A percentile compares a stretch with the other conserved stretches of the same genome.
These are phyloP conservation scores for Drosophila orena DNA, from an alignment of 1,140 invertebrate genomes.

Conservation along the genomic window DNA sequence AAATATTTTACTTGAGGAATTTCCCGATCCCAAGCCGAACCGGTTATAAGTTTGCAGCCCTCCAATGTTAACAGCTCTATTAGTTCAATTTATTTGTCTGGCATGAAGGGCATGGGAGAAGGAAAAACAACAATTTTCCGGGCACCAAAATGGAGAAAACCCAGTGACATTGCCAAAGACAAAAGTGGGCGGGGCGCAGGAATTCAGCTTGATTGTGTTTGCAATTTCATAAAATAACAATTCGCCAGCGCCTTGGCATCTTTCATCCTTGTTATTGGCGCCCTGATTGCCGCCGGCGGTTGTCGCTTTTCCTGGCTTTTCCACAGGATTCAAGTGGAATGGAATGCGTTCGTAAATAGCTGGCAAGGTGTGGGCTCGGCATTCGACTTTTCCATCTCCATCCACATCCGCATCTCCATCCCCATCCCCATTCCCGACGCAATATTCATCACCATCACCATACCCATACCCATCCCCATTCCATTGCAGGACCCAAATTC, in stretches of 20 bases:
- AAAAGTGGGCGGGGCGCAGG: conserved; percentile 52
- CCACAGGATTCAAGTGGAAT: conserved; percentile 38
- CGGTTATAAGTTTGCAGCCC: conserved; percentile 63
- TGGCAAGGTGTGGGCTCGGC: conserved; percentile 68
- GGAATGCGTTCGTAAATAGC: conserved; percentile 82
- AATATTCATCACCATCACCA: too few relatives aligned
- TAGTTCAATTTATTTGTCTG: conserved; percentile 83
- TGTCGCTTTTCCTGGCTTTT: conserved; percentile 56
- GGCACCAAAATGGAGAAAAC: background rate
- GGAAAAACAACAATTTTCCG: conserved; percentile 47
- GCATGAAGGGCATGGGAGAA: background rate
- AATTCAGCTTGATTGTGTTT: conserved; percentile 80
- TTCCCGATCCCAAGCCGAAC: conserved; percentile 31
- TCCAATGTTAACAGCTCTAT: conserved; percentile 80
- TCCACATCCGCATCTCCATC: background rate
- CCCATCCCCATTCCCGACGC: too few relatives aligned
- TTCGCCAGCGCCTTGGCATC: conserved; percentile 54
- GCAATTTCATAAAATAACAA: conserved; percentile 83
- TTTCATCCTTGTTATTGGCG: conserved; percentile 63
- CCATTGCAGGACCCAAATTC: background rate
- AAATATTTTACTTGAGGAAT: conserved; percentile 75
- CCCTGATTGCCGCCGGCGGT: conserved; percentile 71
- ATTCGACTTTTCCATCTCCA: conserved; percentile 37
- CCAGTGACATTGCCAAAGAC: conserved; percentile 59
- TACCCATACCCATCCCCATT: background rate